Percentiles rank a stretch among this genome's conserved stretches.
Evolutionary conservation across 2,797 vertebrate genomes (phyloP).

Genomic region (Tenualosa ilisha): DNA sequence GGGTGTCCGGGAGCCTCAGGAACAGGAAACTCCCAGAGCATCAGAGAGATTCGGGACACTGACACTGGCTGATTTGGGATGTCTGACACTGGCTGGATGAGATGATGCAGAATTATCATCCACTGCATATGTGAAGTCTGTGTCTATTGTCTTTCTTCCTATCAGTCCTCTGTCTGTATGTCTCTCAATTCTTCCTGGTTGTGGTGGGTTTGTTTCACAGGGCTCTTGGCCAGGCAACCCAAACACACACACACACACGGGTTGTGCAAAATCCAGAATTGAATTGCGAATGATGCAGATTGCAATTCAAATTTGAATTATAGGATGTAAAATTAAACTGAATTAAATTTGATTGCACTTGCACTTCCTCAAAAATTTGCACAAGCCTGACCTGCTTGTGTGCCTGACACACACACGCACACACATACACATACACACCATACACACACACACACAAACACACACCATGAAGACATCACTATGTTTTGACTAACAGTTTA

Average conservation of each 20-base stretch:
- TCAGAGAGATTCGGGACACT: too few relatives aligned
- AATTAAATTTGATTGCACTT: too few relatives aligned
- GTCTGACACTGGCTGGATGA: not conserved
- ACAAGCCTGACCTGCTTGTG: too few relatives aligned
- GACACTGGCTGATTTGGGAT: too few relatives aligned
- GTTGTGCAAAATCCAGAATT: too few relatives aligned
- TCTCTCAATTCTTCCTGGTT: constrained; percentile 81
- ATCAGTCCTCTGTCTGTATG: not conserved
- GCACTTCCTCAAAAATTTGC: too few relatives aligned
- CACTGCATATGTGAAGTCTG: not conserved
- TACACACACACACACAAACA: constrained; percentile 22
- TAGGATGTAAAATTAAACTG: too few relatives aligned
- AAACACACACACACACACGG: constrained; percentile 20
- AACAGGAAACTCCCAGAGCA: too few relatives aligned
- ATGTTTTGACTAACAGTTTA: not conserved
- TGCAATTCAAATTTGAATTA: too few relatives aligned
- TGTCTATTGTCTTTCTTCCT: not conserved
- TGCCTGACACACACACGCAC: not conserved
- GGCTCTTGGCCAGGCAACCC: not conserved
- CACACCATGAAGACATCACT: not conserved
- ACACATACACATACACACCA: not conserved
- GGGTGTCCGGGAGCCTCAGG: too few relatives aligned
- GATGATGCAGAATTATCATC: not conserved
- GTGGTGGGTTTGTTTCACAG: not conserved
- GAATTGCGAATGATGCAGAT: too few relatives aligned